These are phyloP conservation scores for Julus scandinavius DNA, from an alignment of 2,888 invertebrate species.

Conservation along the genomic window DNA sequence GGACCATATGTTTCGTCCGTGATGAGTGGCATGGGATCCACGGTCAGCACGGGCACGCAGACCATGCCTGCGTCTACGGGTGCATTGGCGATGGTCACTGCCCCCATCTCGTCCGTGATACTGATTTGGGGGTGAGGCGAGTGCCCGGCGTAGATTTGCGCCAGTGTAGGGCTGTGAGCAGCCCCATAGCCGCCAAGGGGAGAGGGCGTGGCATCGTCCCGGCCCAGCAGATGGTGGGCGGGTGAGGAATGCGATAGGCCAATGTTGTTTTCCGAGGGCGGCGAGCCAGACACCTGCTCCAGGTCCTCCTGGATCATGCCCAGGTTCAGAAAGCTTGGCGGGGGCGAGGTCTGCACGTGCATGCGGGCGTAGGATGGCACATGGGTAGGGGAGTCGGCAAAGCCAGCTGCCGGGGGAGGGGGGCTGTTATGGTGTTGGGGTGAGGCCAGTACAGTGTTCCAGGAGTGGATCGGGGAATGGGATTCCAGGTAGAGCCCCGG, in stretches of 20 bases:
- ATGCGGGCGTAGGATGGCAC: slow-evolving; percentile 56
- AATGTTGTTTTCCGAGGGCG: slow-evolving; percentile 53
- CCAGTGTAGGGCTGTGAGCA: slow-evolving; percentile 56
- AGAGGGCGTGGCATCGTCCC: slow-evolving; percentile 51
- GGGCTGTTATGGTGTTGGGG: slow-evolving; percentile 58
- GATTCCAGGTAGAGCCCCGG: slow-evolving; percentile 55
- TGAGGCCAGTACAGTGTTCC: slow-evolving; percentile 57
- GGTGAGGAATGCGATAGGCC: neutral
- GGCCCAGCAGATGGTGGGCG: slow-evolving; percentile 53
- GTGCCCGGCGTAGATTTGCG: slow-evolving; percentile 59
- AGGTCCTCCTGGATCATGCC: slow-evolving; percentile 66
- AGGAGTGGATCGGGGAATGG: slow-evolving; percentile 57
- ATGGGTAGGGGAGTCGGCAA: slow-evolving; percentile 60
- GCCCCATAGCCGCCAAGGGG: slow-evolving; percentile 57
- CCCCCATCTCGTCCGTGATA: slow-evolving; percentile 88
- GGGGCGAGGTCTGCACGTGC: slow-evolving; percentile 63
- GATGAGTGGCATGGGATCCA: neutral
- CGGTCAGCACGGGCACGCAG: neutral
- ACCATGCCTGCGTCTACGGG: slow-evolving; percentile 50
- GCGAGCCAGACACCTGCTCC: slow-evolving; percentile 58
- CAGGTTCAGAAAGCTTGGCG: slow-evolving; percentile 65
- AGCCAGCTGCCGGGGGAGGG: slow-evolving; percentile 57
- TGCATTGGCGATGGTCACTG: slow-evolving; percentile 63
- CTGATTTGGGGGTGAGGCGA: slow-evolving; percentile 82
- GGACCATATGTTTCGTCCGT: neutral